Evolutionary conservation across 2,113 vertebrate species (phyloP), one percentile per base, ranked within the genome.

Genomic region (Sinocyclocheilus anophthalmus): DNA sequence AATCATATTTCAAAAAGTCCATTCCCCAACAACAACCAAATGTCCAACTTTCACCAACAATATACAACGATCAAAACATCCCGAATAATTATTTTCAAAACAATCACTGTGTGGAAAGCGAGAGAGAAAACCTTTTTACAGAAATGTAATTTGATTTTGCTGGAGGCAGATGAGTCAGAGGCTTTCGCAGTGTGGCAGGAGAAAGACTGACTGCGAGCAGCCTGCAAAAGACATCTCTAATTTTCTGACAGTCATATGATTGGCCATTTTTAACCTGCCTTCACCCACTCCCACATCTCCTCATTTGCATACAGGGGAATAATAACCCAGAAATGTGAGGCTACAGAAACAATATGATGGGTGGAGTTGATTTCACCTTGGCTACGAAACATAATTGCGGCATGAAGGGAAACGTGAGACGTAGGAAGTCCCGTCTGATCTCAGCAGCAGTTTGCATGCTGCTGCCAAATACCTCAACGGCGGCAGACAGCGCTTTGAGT

Each of bases 81-180:
- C 67, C 3, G 3, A 81, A 78, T 75, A 84, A 84, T 87, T 87
- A 81, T 81, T 85, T 89, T 81, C 67, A 87, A 85, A 81, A 67
- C 57, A 81, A 77, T 81, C 57, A 59, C 42, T 33, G 45, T 39
- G 37, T 11, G 79, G 50, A 26, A 37, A 78, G 55, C 33, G 39
- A 79, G 61, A 45, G 78, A 67, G 69, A 18, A 33, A 70, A 10
- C n/a, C n/a, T 82, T 81, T 81, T 81, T 63, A 67, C 59, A 20
- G 79, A 81, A 67, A 81, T 30, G 79, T 84, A 57, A 69, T 61
- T 86, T 72, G 75, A 86, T 83, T 45, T 65, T 26, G 84, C 50
- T 50, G 84, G 70, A 50, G 61, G 73, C 39, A 65, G 72, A 70
- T 77, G 65, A 82, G 65, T 85, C 84, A 88, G 63, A 82, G 53